Percentiles rank a stretch among this genome's conserved stretches.
phyloP scores from a whole-genome alignment of 2,113 vertebrate genomes.

The Spea multiplicata region DNA sequence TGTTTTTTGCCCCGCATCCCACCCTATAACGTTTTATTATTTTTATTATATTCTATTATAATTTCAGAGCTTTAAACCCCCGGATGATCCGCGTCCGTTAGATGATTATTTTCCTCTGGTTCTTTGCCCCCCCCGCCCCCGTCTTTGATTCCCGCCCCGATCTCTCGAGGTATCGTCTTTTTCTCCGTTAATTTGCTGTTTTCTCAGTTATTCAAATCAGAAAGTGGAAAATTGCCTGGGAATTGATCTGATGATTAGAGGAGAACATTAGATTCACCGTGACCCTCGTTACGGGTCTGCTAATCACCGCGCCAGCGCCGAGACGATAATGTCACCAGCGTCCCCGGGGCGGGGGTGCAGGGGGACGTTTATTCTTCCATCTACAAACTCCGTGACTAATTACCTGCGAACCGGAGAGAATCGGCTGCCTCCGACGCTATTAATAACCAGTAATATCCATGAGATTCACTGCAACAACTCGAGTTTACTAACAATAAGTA shows the following conservation, averaged over 20 bases:
- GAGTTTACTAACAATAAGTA: no score
- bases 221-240: slow-evolving; percentile 39
- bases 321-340: slow-evolving; percentile 30
- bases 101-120: neutral
- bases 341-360: neutral
- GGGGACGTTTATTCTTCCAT: neutral
- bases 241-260: slow-evolving; percentile 35
- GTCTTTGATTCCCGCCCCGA: neutral
- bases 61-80: neutral
- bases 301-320: slow-evolving; percentile 24
- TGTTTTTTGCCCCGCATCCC: neutral
- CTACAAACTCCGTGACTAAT: neutral
- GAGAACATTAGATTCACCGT: slow-evolving; percentile 18
- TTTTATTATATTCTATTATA: neutral
- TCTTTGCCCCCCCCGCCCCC: neutral
- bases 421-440: no score
- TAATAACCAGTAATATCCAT: no score
- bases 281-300: slow-evolving; percentile 26
- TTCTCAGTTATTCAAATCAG: slow-evolving; percentile 33
- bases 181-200: neutral
- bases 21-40: neutral
- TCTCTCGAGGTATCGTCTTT: slow-evolving; percentile 22
- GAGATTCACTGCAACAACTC: no score
- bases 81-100: no score
- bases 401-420: neutral